Percentiles rank a stretch among this genome's conserved stretches.
Evolutionary conservation across 2,797 vertebrate genomes (phyloP).

Genomic region (Pyrocephalus nanus): DNA sequence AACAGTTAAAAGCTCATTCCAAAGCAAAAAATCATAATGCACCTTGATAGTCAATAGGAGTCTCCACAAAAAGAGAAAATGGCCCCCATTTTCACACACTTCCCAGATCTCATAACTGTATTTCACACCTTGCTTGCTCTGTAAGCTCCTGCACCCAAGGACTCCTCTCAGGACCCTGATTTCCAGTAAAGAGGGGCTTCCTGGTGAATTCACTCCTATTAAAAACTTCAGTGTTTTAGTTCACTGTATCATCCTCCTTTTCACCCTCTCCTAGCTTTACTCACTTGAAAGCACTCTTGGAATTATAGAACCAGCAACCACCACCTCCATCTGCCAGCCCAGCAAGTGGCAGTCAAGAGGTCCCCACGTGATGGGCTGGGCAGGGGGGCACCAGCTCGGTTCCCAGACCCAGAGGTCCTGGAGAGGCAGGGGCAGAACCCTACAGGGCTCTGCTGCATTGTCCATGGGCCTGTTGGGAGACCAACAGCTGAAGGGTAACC

Average conservation of each 20-base stretch:
- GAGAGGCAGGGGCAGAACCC: neutral
- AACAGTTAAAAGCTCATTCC: neutral
- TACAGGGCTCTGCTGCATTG: neutral
- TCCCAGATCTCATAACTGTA: neutral
- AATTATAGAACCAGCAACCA: fast-evolving
- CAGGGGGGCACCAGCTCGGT: neutral
- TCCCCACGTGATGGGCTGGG: fast-evolving
- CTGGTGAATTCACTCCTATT: neutral
- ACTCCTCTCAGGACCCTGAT: neutral
- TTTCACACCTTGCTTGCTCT: neutral
- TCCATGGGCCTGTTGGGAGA: neutral
- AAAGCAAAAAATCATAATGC: neutral
- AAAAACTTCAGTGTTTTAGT: neutral
- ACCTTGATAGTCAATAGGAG: neutral
- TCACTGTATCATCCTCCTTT: neutral
- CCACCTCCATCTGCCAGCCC: neutral
- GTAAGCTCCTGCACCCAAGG: neutral
- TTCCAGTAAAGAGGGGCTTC: neutral
- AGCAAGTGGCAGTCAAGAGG: neutral
- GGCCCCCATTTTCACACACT: neutral
- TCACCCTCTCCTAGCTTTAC: neutral
- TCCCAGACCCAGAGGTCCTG: neutral
- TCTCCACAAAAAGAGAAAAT: neutral
- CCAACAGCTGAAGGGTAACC: neutral
- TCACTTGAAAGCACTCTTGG: neutral